Percentiles rank a stretch among this genome's conserved stretches.
Evolutionary conservation across 2,113 vertebrate species (phyloP).

Genomic region (Pagrus major): DNA sequence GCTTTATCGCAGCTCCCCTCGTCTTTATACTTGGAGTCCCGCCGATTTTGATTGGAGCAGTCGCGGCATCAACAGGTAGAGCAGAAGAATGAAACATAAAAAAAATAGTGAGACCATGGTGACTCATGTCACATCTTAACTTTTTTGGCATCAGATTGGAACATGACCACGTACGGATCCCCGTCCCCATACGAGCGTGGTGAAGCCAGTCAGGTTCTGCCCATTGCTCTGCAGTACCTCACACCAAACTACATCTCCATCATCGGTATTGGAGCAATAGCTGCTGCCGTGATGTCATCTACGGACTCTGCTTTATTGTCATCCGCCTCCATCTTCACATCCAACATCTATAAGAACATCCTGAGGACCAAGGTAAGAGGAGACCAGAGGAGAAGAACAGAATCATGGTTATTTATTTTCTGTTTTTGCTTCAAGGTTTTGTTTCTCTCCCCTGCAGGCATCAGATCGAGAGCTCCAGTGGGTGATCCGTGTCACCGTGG

Average conservation of each 20-base stretch:
- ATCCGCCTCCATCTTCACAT: conserved; percentile 71
- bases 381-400: background rate
- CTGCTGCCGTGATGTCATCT: conserved; percentile 78
- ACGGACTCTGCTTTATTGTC: conserved; percentile 78
- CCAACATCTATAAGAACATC: conserved; percentile 70
- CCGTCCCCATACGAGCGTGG: conserved; percentile 55
- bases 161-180: conserved; percentile 56
- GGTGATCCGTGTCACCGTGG: conserved; percentile 81
- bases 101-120: background rate
- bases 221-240: conserved; percentile 62
- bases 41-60: conserved; percentile 82
- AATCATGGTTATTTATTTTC: background rate
- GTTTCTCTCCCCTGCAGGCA: conserved; percentile 73
- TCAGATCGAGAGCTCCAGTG: conserved; percentile 82
- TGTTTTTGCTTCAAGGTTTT: background rate
- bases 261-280: conserved; percentile 64
- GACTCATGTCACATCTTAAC: background rate
- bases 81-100: background rate
- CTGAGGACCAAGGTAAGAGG: conserved; percentile 53
- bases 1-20: conserved; percentile 77
- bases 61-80: conserved; percentile 85
- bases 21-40: conserved; percentile 81
- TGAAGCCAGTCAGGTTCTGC: conserved; percentile 55
- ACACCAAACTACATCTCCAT: conserved; percentile 63
- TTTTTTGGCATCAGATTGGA: conserved; percentile 65